Evolutionary conservation across 1,140 invertebrate species (phyloP).

Genomic region (Neelides sp.): DNA sequence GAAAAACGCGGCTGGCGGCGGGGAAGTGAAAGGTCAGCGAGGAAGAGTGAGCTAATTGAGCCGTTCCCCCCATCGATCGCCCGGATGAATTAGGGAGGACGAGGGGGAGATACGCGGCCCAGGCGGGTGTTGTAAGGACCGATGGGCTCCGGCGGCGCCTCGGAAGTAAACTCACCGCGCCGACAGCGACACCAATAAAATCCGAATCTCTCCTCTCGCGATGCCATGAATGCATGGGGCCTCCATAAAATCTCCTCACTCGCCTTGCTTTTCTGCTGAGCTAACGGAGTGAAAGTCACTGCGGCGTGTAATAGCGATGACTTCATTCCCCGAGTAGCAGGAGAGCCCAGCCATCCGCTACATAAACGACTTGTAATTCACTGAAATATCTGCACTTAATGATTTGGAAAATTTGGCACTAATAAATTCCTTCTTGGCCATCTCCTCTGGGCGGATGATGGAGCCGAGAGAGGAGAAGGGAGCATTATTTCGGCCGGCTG

Average conservation of each 20-base stretch:
- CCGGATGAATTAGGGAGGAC: conserved; percentile 11
- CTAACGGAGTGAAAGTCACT: conserved; percentile 32
- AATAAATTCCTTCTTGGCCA: conserved; percentile 32
- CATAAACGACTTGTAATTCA: conserved; percentile 33
- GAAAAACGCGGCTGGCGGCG: background rate
- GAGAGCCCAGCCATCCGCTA: conserved; percentile 30
- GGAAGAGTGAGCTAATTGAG: conserved; percentile 11
- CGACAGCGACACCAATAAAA: conserved; percentile 32
- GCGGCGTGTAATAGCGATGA: conserved; percentile 31
- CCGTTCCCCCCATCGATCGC: conserved; percentile 12
- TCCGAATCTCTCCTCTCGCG: conserved; percentile 11
- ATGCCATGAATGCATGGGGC: conserved; percentile 18
- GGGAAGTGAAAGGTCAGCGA: conserved; percentile 24
- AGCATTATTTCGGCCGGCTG: conserved; percentile 22
- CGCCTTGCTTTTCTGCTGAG: conserved; percentile 9
- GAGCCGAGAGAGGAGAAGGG: background rate
- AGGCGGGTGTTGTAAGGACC: conserved; percentile 25
- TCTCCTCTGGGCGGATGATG: conserved; percentile 5
- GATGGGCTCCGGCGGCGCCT: conserved; percentile 29
- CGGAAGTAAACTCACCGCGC: conserved; percentile 27
- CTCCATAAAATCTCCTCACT: conserved; percentile 15
- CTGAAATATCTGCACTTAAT: conserved; percentile 33
- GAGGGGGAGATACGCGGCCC: background rate
- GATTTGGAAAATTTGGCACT: conserved; percentile 34
- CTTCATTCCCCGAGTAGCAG: conserved; percentile 19